These are phyloP conservation scores for Procambarus virginalis DNA, from an alignment of 1,140 invertebrate genomes.

Conservation along the genomic window DNA sequence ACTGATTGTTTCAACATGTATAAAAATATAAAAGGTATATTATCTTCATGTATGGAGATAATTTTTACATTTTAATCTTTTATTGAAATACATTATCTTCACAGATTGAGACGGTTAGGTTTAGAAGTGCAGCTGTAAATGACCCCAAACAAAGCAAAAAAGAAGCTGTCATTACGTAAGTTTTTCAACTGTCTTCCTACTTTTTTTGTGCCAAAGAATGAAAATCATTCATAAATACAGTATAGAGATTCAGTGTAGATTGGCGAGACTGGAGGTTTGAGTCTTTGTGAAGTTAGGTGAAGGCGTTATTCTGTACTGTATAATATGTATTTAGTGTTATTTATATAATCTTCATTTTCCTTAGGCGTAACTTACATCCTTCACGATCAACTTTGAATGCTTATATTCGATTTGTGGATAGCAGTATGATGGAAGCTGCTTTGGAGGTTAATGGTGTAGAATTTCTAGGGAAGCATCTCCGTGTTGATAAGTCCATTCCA, in stretches of 20 bases:
- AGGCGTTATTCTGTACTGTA: no score
- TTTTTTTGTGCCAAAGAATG: neutral
- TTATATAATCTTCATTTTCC: neutral
- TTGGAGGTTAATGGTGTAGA: conserved; percentile 32
- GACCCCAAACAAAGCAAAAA: conserved; percentile 28
- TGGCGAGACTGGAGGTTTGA: no score
- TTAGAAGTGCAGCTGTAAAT: conserved; percentile 23
- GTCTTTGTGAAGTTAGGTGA: no score
- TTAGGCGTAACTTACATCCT: neutral
- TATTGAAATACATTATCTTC: no score
- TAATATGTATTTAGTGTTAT: no score
- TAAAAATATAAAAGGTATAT: no score
- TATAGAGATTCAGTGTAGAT: no score
- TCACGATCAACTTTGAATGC: conserved; percentile 1
- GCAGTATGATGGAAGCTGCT: conserved; percentile 25
- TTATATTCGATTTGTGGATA: conserved; percentile 27
- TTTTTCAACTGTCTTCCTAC: neutral
- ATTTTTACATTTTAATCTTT: no score
- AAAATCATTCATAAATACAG: no score
- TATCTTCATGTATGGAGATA: no score
- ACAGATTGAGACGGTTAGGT: conserved; percentile 25
- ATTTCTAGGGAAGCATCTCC: conserved; percentile 10
- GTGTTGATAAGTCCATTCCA: neutral
- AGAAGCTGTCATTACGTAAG: conserved; percentile 42
- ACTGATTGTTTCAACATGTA: no score